Evolutionary conservation across 2,888 invertebrate genomes (phyloP).

Genomic region (Callyntrura guangdongensis): DNA sequence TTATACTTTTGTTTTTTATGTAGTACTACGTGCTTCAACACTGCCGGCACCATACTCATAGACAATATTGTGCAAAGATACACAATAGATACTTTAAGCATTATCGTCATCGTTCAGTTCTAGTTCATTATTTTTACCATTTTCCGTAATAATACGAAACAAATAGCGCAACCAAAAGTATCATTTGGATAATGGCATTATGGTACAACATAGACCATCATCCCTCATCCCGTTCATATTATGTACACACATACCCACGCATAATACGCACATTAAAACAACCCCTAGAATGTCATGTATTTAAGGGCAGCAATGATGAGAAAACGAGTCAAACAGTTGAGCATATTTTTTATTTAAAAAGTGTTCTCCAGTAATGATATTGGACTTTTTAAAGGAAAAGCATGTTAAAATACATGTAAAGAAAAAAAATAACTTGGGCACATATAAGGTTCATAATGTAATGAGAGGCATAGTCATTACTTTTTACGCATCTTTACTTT

Average conservation of each 20-base stretch:
- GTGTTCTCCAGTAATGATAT: slow-evolving; percentile 1
- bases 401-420: neutral
- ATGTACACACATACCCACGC: neutral
- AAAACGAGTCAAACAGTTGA: slow-evolving; percentile 20
- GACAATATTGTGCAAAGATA: slow-evolving; percentile 45
- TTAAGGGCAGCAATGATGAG: neutral
- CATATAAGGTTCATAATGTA: neutral
- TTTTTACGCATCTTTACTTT: slow-evolving; percentile 8
- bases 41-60: slow-evolving; percentile 24
- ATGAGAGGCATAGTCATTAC: neutral
- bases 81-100: neutral
- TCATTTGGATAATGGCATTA: neutral
- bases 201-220: neutral
- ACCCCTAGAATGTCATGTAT: neutral
- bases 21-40: neutral
- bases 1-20: too few species aligned
- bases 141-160: neutral
- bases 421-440: neutral
- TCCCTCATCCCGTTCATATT: neutral
- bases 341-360: slow-evolving; percentile 13
- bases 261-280: too few species aligned
- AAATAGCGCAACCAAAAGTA: neutral
- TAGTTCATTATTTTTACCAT: neutral
- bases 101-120: neutral
- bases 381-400: slow-evolving; percentile 24